Percentiles rank a stretch among this genome's conserved stretches.
phyloP scores from a whole-genome alignment of 1,140 invertebrate genomes.

The Drosophila kohkoa region DNA sequence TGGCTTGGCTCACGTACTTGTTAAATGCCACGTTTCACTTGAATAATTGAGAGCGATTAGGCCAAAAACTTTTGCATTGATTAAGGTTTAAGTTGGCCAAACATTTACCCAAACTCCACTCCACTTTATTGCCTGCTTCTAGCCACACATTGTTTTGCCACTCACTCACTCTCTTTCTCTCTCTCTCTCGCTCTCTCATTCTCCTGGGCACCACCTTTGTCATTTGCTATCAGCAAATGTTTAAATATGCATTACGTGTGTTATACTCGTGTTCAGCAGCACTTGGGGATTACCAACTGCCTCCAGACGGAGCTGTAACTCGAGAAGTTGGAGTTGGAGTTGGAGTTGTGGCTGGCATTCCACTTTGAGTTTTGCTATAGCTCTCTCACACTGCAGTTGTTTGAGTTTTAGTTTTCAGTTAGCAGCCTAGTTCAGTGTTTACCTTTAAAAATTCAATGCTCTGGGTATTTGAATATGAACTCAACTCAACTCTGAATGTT shows the following conservation, averaged over 20 bases:
- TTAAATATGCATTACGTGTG: constrained; percentile 84
- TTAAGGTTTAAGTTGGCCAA: constrained; percentile 83
- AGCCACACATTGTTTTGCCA: constrained; percentile 58
- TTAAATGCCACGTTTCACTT: constrained; percentile 84
- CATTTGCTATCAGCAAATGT: constrained; percentile 83
- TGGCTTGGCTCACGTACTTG: constrained; percentile 77
- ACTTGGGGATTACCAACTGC: constrained; percentile 73
- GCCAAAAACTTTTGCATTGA: constrained; percentile 84
- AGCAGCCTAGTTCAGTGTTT: constrained; percentile 32
- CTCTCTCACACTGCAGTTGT: constrained; percentile 1
- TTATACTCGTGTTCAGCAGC: constrained; percentile 80
- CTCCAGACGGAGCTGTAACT: constrained; percentile 6
- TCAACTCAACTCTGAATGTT: constrained; percentile 5
- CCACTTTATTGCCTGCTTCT: constrained; percentile 6
- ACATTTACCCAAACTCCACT: constrained; percentile 66
- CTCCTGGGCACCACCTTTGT: constrained; percentile 63
- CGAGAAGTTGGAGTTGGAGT: constrained; percentile 1
- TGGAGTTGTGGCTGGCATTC: background rate
- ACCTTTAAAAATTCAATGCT: constrained; percentile 66
- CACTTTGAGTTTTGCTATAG: constrained; percentile 15
- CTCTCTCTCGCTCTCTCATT: background rate
- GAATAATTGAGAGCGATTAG: constrained; percentile 84
- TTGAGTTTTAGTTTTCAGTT: constrained; percentile 29
- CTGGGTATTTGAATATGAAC: constrained; percentile 45
- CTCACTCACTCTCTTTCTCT: constrained; percentile 4